Percentiles rank a stretch among this genome's conserved stretches.
Conservation (phyloP, 2,797 vertebrate genomes). For the Chiloscyllium punctatum region DNA sequence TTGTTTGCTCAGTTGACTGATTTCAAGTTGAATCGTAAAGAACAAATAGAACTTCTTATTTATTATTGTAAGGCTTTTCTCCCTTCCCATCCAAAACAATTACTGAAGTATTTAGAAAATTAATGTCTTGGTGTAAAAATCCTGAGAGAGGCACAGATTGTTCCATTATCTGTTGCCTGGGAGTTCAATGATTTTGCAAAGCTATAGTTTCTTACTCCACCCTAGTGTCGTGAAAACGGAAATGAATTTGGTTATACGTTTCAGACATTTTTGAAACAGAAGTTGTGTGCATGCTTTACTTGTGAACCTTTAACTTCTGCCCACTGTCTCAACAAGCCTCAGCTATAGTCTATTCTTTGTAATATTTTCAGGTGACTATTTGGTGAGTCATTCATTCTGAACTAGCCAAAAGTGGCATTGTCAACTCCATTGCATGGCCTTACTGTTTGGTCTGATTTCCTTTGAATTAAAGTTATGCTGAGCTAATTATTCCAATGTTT, state of each 20-base stretch:
- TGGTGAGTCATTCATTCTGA: background rate
- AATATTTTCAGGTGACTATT: background rate
- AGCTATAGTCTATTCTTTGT: background rate
- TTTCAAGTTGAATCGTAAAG: background rate
- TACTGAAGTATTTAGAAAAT: background rate
- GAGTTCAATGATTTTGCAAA: background rate
- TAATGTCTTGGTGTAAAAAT: background rate
- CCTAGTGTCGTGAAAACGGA: background rate
- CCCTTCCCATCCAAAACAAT: background rate
- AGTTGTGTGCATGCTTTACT: background rate
- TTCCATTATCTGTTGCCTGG: background rate
- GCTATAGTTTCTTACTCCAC: background rate
- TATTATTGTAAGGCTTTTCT: background rate
- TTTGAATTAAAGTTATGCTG: background rate
- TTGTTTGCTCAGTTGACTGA: background rate
- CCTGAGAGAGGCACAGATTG: background rate
- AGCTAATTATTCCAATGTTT: background rate
- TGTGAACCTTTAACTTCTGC: background rate
- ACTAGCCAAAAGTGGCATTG: background rate
- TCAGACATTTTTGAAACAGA: background rate
- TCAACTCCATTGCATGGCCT: background rate
- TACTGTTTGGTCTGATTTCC: background rate
- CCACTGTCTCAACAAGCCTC: background rate
- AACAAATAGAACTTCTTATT: background rate
- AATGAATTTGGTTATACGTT: background rate